These are phyloP conservation scores for Spilarctia lutea DNA, from an alignment of 2,888 invertebrate genomes.

Conservation along the genomic window DNA sequence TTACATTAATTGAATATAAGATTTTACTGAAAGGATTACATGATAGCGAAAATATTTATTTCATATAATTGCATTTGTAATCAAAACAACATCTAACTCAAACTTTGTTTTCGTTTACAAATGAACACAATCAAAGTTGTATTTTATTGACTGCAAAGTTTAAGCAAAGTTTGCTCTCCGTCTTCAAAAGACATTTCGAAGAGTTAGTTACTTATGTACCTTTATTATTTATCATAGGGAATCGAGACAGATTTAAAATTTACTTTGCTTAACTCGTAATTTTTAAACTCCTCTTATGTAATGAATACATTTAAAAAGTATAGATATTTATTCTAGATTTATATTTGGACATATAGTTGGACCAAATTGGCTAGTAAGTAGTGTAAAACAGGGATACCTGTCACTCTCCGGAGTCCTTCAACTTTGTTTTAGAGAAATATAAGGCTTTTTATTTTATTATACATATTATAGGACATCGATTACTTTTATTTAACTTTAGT, in stretches of 20 bases:
- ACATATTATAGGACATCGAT: too few relatives aligned
- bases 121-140: slow-evolving; percentile 7
- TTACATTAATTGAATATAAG: neutral
- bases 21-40: neutral
- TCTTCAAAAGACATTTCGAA: slow-evolving; percentile 19
- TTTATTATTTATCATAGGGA: neutral
- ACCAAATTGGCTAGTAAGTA: too few relatives aligned
- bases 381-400: too few relatives aligned
- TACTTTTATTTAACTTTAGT: too few relatives aligned
- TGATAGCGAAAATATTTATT: neutral
- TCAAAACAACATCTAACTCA: neutral
- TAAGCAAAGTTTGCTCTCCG: neutral
- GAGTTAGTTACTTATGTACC: slow-evolving; percentile 28
- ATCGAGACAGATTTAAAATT: slow-evolving; percentile 3
- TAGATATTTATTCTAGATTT: neutral
- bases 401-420: too few relatives aligned
- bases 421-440: too few relatives aligned
- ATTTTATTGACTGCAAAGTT: slow-evolving; percentile 3
- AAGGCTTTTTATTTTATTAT: too few relatives aligned
- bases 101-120: neutral
- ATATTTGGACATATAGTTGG: neutral
- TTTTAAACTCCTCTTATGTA: neutral
- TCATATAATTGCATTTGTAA: neutral
- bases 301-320: neutral
- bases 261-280: neutral